Base-by-base conservation (phyloP, 2,113 vertebrate species). In the Anhinga rufa region DNA sequence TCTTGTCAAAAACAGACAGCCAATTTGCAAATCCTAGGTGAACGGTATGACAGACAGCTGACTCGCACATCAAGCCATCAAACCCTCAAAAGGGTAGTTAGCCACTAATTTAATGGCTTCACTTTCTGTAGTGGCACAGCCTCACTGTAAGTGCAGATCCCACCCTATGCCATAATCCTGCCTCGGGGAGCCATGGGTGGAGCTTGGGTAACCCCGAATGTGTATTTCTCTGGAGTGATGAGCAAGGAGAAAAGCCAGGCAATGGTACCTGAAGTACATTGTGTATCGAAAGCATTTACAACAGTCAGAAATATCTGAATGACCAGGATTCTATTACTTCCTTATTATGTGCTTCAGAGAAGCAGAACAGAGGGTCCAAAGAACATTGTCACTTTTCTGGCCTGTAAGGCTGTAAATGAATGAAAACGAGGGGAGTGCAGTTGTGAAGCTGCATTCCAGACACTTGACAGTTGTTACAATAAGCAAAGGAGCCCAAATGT, bases 11-110 rank as follows among this genome's bases (percentile, higher is more conserved):
- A 87, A 2, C 38, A 89, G 77, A 46, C 57, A 89, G 32, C 24
- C 52, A 82, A 80, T 97, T 94, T 96, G 80, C 88, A 88, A 93
- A 94, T 87, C 20, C 40, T 92, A 65, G 75, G 57, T 91, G 95
- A 94, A 78, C 0, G 8, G n/a, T 69, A 12, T 77, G 72, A 58
- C 55, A 68, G 87, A 49, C 40, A 83, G 38, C 38, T 40, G 38
- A 80, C 77, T 93, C 31, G 52, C 14, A 22, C 13, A 20, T 57
- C 44, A 95, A 61, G 40, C 52, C 74, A 80, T 85, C 69, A 88
- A 68, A 93, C 69, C 65, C 69, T 93, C 66, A 42, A 28, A 54
- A 21, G 38, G 52, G 19, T 74, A 28, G 9, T 71, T 89, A 61
- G 40, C 54, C 2, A 2, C 17, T 74, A 24, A 64, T 62, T 12